Evolutionary conservation across 2,113 vertebrate genomes (phyloP).

Genomic region (Pyxicephalus adspersus): DNA sequence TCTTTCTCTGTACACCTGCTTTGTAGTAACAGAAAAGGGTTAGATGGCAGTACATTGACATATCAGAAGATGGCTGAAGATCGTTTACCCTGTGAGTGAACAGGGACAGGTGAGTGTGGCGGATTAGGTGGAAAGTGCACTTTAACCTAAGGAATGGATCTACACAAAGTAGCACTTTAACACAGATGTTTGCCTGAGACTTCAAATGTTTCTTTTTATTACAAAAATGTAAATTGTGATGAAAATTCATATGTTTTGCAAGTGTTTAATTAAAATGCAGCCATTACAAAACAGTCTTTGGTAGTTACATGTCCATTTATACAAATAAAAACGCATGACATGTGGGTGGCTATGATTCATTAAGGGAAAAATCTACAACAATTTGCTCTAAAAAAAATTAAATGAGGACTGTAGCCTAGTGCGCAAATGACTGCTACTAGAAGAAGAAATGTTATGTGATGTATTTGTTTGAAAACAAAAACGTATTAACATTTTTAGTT

Average conservation of each 20-base stretch:
- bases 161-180: too few relatives aligned
- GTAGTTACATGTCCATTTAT: slow-evolving; percentile 4
- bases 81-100: too few relatives aligned
- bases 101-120: too few relatives aligned
- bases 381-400: neutral
- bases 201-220: neutral
- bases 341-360: slow-evolving; percentile 27
- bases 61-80: too few relatives aligned
- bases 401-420: neutral
- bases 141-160: too few relatives aligned
- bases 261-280: neutral
- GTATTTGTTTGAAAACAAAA: slow-evolving; percentile 13
- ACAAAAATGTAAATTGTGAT: neutral
- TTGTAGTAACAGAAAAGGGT: too few relatives aligned
- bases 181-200: too few relatives aligned
- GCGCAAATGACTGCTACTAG: neutral
- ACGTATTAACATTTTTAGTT: slow-evolving; percentile 33
- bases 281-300: slow-evolving; percentile 20
- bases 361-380: neutral
- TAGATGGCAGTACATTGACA: too few relatives aligned
- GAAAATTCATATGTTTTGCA: slow-evolving; percentile 7
- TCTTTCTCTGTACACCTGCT: too few relatives aligned
- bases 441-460: neutral
- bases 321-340: slow-evolving; percentile 6
- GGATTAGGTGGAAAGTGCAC: too few relatives aligned